Evolutionary conservation across 2,888 invertebrate species (phyloP).

Genomic region (Drosophila glabriapex): DNA sequence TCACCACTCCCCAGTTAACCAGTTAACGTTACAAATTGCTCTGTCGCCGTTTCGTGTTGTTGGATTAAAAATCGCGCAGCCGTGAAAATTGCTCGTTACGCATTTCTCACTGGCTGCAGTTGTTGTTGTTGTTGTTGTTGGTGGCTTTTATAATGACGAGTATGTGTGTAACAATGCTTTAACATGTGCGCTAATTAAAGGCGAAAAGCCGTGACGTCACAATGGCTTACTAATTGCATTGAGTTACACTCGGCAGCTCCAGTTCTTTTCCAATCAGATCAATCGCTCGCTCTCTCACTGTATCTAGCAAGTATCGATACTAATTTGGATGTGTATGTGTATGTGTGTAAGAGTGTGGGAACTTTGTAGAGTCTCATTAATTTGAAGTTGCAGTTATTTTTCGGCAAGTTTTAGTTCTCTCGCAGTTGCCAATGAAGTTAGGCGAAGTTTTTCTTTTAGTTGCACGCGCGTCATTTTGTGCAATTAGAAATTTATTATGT

Average conservation of each 20-base stretch:
- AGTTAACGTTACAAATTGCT: constrained; percentile 1
- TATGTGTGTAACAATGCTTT: constrained; percentile 25
- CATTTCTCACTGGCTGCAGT: constrained; percentile 32
- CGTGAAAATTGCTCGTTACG: constrained; percentile 76
- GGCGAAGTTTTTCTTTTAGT: not conserved
- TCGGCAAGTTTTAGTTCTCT: not conserved
- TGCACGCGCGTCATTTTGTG: not conserved
- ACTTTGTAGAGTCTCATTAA: not conserved
- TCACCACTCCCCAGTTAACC: too few species aligned
- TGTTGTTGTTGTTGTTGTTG: constrained; percentile 8
- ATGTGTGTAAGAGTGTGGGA: not conserved
- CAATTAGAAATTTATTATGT: not conserved
- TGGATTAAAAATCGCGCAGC: constrained; percentile 78
- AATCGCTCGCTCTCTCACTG: not conserved
- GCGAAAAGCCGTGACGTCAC: constrained; percentile 15
- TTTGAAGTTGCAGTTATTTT: not conserved
- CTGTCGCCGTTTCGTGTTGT: constrained; percentile 64
- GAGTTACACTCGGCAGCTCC: not conserved
- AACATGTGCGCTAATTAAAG: constrained; percentile 34
- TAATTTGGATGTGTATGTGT: not conserved
- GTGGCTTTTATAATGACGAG: constrained; percentile 35
- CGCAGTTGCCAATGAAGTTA: not conserved
- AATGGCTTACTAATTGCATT: not conserved
- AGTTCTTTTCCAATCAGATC: not conserved
- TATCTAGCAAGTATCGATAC: not conserved